Conservation (phyloP, 1,140 invertebrate species). For the Eupristina koningsbergeri region DNA sequence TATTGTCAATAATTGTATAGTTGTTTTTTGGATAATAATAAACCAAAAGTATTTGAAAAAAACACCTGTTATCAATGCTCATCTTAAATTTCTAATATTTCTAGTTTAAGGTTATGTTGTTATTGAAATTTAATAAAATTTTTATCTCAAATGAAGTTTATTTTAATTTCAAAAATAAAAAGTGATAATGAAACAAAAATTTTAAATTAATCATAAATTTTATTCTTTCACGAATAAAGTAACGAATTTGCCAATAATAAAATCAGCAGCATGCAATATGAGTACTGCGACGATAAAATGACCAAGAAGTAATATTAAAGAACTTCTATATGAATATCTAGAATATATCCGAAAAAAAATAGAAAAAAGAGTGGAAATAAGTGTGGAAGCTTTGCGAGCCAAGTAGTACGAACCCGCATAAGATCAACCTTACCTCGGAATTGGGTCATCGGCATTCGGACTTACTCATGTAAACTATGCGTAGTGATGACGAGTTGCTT, state of each 20-base stretch:
- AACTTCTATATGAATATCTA: background rate
- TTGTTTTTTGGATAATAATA: too few relatives aligned
- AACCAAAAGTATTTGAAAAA: too few relatives aligned
- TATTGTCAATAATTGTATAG: too few relatives aligned
- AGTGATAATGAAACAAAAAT: background rate
- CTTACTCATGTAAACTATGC: background rate
- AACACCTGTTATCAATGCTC: background rate
- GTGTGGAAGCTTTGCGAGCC: background rate
- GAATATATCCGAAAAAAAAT: background rate
- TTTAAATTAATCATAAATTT: background rate
- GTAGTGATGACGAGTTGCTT: background rate
- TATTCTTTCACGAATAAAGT: background rate
- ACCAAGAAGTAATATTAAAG: background rate
- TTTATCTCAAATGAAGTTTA: background rate
- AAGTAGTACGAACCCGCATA: background rate
- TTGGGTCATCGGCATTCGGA: constrained; percentile 18
- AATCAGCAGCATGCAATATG: background rate
- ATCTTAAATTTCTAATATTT: background rate
- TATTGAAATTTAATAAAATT: too few relatives aligned
- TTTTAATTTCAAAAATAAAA: background rate
- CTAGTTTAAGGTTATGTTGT: too few relatives aligned
- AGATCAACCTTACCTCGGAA: background rate
- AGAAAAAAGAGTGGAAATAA: background rate
- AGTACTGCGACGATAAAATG: background rate
- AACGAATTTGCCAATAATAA: background rate